Base-by-base conservation (phyloP, 2,797 vertebrate genomes). In the Poecilia wingei region DNA sequence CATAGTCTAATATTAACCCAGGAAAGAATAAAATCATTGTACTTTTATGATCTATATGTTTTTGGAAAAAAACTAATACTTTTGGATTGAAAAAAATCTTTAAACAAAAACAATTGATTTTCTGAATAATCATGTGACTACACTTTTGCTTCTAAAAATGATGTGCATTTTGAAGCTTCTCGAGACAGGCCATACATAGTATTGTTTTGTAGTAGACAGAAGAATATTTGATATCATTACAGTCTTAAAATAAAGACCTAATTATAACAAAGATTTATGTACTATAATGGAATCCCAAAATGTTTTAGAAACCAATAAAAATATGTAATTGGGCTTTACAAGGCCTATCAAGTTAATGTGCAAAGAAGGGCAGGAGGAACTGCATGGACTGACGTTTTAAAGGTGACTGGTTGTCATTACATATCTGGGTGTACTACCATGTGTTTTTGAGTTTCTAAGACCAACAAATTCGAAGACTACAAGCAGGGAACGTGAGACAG, bases 401-500 rank as follows among this genome's bases (percentile, higher is more conserved):
- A 69, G 43, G 49, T 22, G 43, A 76, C 74, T 46, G 74, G 74
- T 76, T 72, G 68, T 70, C 41, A 47, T 66, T 69, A 69, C 39
- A 79, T 71, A 41, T 41, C 73, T 75, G 75, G 70, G 64, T 81
- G 68, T 66, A 46, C 78, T 75, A 77, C 72, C 73, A 75, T 49
- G 45, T 77, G 46, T 55, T 68, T 64, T 70, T 46, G 51, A 53
- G 82, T 46, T 73, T 6, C 33, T 39, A 59, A 77, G 84, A 83
- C 76, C 75, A 45, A 75, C 78, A 85, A 80, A 68, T 85, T 75
- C 72, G 84, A 82, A 81, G 77, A 85, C 47, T 85, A 79, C 41
- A 57, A 77, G 47, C 3, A 41, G 87, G 85, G 28, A 92, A 93
- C 49, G 74, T 86, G 88, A 94, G 84, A 92, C 88, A 83, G 84